phyloP scores from a whole-genome alignment of 2,113 vertebrate species.

The Dicerorhinus sumatrensis region DNA sequence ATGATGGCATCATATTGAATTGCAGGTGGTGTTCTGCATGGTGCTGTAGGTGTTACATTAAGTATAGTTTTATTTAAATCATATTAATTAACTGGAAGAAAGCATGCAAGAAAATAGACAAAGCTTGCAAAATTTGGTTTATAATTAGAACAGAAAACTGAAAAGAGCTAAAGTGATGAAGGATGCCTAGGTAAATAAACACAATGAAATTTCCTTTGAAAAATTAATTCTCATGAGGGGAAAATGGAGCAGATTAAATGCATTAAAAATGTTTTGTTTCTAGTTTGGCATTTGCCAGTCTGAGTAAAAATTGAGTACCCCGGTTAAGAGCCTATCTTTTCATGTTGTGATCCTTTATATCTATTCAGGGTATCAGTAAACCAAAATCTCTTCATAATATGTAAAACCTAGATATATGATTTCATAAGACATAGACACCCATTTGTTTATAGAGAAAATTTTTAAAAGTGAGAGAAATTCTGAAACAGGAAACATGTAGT shows the following conservation, averaged over 20 bases:
- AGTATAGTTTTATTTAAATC: conserved; percentile 18
- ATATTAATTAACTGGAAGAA: conserved; percentile 38
- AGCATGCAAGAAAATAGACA: conserved; percentile 1
- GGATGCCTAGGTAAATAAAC: neutral
- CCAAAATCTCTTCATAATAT: neutral
- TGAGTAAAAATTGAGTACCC: conserved; percentile 5
- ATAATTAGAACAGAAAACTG: conserved; percentile 48
- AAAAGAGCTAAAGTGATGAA: conserved; percentile 6
- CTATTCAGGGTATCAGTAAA: neutral
- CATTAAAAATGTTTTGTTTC: conserved; percentile 41
- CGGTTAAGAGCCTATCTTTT: neutral
- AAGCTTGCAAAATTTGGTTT: conserved; percentile 5
- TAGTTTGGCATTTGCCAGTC: conserved; percentile 37
- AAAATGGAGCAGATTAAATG: conserved; percentile 30
- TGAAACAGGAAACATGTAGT: conserved; percentile 25
- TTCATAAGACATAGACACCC: neutral
- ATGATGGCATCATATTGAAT: neutral
- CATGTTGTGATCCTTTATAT: conserved; percentile 22
- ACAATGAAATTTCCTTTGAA: conserved; percentile 36
- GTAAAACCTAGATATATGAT: conserved; percentile 4
- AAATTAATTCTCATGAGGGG: conserved; percentile 14
- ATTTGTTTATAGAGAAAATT: neutral
- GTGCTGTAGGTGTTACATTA: neutral
- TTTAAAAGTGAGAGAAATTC: conserved; percentile 49
- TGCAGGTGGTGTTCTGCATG: neutral